A percentile compares a stretch with the other conserved stretches of the same genome.
These are phyloP conservation scores for Irena cyanogastra DNA, from an alignment of 2,113 vertebrate genomes.

Conservation along the genomic window DNA sequence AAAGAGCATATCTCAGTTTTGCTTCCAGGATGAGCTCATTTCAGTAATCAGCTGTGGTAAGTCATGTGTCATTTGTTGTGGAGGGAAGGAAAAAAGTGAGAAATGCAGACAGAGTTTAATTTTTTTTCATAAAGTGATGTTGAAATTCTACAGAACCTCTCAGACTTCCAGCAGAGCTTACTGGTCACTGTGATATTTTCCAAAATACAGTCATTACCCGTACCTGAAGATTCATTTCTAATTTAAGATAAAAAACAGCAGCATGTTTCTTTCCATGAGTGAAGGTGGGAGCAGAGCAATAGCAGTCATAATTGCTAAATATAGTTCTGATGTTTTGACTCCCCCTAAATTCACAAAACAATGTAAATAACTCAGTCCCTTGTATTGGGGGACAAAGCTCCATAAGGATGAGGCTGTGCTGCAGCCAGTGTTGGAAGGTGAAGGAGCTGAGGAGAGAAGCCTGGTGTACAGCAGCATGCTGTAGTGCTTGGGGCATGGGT, in stretches of 20 bases:
- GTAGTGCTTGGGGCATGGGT: neutral
- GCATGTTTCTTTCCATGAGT: neutral
- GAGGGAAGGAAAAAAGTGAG: neutral
- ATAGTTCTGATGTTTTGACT: neutral
- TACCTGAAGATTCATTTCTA: neutral
- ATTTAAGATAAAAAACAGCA: neutral
- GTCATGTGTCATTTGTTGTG: neutral
- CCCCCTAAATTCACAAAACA: neutral
- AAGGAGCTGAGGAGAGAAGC: neutral
- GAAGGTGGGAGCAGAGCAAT: neutral
- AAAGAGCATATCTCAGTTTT: neutral
- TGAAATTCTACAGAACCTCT: neutral
- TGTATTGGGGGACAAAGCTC: fast-evolving
- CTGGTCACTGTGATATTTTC: neutral
- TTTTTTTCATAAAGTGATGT: neutral
- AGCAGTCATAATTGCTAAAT: neutral
- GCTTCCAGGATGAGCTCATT: neutral
- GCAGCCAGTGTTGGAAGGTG: neutral
- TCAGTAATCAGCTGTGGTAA: neutral
- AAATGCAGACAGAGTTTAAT: neutral
- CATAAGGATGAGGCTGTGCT: neutral
- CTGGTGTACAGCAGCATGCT: neutral
- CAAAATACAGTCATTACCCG: neutral
- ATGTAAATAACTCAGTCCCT: neutral
- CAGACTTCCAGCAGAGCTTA: neutral